Evolutionary conservation across 2,113 vertebrate genomes (phyloP), one percentile per base, ranked within the genome.

Genomic region (Vidua chalybeata): DNA sequence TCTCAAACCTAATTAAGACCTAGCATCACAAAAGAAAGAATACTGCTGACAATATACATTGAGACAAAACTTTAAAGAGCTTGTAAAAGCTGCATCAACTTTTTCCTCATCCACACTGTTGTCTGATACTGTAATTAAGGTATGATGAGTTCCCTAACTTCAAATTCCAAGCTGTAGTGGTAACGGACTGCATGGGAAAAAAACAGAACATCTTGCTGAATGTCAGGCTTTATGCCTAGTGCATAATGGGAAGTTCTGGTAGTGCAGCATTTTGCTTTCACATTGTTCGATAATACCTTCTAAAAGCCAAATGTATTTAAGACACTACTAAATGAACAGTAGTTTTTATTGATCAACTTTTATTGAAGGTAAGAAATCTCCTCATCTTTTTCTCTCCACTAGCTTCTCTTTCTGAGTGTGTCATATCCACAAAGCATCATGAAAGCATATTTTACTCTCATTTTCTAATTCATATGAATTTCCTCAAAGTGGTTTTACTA

Each of bases 21-120:
- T 84, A 66, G 28, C 45, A 61, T 41, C 55, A 90, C 45, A 66
- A 43, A 90, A 78, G 35, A 67, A 85, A 77, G 19, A 90, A 90
- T 51, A 90, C 6, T 62, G 58, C 49, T 35, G 15, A 54, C 41
- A 68, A 68, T 54, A 84, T 52, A 94, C 93, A 82, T 4, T 92
- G 92, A 83, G 95, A 95, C 88, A 95, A 96, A 95, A 93, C 86
- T 78, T 62, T 69, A 9, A 89, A 86, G 43, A 88, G n/a, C 10
- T 48, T 77, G 8, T 52, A 85, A 64, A 77, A 84, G 28, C 33
- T 51, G 22, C 37, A 64, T 16, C 20, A 39, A 23, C 48, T 59
- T 88, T 83, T 33, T 77, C 23, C 56, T 82, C 41, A 81, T 49
- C 41, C 2, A 0, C 51, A 54, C 9, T 89, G 33, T 20, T 41